These are phyloP conservation scores for Okapia johnstoni DNA, from an alignment of 2,113 vertebrate species.

Conservation along the genomic window DNA sequence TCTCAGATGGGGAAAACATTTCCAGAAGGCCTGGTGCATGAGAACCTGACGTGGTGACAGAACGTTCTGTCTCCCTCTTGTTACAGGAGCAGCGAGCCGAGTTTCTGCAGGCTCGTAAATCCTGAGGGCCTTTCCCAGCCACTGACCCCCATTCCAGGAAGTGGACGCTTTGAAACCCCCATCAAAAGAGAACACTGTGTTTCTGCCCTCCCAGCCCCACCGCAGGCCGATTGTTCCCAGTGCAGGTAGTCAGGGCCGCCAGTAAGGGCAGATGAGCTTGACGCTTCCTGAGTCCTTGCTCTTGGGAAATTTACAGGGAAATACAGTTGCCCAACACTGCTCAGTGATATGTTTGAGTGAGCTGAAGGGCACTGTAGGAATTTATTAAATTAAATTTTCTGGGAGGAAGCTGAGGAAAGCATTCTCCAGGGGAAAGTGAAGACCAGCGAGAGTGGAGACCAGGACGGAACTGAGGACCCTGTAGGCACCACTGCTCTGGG, in stretches of 20 bases:
- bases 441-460: neutral
- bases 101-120: conserved; percentile 49
- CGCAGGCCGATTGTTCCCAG: conserved; percentile 58
- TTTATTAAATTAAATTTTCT: conserved; percentile 46
- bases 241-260: conserved; percentile 56
- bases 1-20: conserved; percentile 31
- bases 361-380: conserved; percentile 31
- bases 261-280: conserved; percentile 63
- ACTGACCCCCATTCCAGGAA: conserved; percentile 67
- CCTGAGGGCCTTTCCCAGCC: conserved; percentile 53
- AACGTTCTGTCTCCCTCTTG: conserved; percentile 45
- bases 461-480: neutral
- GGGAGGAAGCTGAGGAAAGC: neutral
- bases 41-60: conserved; percentile 22
- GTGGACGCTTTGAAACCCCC: conserved; percentile 63
- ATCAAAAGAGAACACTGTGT: conserved; percentile 72
- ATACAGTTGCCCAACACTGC: conserved; percentile 58
- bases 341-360: conserved; percentile 48
- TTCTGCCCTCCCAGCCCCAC: conserved; percentile 69
- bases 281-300: conserved; percentile 59
- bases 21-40: conserved; percentile 33
- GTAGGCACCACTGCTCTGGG: neutral
- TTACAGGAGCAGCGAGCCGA: neutral
- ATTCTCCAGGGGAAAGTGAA: neutral
- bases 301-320: conserved; percentile 59